These are phyloP conservation scores for Calonectris borealis DNA, from an alignment of 2,113 vertebrate species.

Conservation along the genomic window DNA sequence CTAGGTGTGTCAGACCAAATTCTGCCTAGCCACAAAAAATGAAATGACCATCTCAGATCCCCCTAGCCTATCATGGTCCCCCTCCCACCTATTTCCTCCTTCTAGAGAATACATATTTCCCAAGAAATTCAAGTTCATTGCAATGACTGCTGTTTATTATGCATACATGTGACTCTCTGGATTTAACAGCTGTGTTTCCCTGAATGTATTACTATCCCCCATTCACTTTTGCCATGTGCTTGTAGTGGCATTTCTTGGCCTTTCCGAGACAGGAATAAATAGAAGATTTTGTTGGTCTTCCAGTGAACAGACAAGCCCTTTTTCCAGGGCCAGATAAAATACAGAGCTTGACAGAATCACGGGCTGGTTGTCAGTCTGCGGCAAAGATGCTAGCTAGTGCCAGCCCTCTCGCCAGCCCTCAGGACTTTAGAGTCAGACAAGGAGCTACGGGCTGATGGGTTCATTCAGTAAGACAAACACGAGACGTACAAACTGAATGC, in stretches of 20 bases:
- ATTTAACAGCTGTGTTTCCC: background rate
- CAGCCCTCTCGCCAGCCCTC: background rate
- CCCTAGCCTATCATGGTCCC: background rate
- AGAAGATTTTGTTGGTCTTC: background rate
- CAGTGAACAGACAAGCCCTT: background rate
- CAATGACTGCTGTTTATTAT: background rate
- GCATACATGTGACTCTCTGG: background rate
- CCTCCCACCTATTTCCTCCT: background rate
- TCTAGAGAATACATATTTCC: background rate
- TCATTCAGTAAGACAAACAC: background rate
- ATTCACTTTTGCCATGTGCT: background rate
- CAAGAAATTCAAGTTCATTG: background rate
- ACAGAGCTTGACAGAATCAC: background rate
- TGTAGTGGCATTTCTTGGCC: background rate
- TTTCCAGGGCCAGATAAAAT: background rate
- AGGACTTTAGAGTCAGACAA: background rate
- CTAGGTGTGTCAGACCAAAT: background rate
- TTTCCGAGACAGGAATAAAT: background rate
- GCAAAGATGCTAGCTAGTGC: background rate
- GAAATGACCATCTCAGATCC: background rate
- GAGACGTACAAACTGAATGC: background rate
- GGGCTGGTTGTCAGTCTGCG: background rate
- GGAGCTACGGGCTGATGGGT: background rate
- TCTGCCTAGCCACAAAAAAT: background rate
- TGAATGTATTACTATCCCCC: background rate